Evolutionary conservation across 2,113 vertebrate genomes (phyloP), one percentile per base, ranked within the genome.

Genomic region (Pseudopodoces humilis): DNA sequence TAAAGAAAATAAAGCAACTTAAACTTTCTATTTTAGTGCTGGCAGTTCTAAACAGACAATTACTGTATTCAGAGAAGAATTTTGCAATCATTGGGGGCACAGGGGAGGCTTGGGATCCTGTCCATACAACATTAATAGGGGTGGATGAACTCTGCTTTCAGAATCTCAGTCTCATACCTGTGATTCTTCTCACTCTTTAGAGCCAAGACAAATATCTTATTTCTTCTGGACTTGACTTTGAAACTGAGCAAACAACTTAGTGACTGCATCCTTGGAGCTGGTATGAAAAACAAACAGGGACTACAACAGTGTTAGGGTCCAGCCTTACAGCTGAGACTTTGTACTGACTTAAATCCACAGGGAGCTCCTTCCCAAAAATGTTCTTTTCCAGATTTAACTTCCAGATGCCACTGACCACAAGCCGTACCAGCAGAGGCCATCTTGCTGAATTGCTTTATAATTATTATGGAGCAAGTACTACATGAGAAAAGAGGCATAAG

Each of bases 321-420:
- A 44, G 63, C n/a, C 74, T 81, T 60, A 59, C 75, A 90, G 62
- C 23, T 95, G 62, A 72, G 78, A 10, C 77, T 83, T 92, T 12
- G 15, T 94, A 76, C 70, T 63, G 81, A 69, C 52, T 59, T 24
- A 58, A 53, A 95, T 84, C 63, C 59, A 15, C 53, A 69, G 89
- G 92, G 77, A 92, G 33, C 46, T 85, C 24, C 1, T 35, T 92
- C 92, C 80, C 82, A n/a, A 37, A 92, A 82, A 44, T 85, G 16
- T 37, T 94, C 52, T n/a, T 94, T 94, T 91, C 70, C 70, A 58
- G 39, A 95, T 90, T 58, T 93, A 92, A 83, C 86, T 77, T 86
- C 68, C 28, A 84, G 76, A 44, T 92, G 28, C 33, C 50, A 43
- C 63, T 59, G 77, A 49, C 71, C 68, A 67, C 62, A 77, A 72